phyloP scores from a whole-genome alignment of 92 coral and sea anemone genomes.

The Zoanthus sansibaricus region DNA sequence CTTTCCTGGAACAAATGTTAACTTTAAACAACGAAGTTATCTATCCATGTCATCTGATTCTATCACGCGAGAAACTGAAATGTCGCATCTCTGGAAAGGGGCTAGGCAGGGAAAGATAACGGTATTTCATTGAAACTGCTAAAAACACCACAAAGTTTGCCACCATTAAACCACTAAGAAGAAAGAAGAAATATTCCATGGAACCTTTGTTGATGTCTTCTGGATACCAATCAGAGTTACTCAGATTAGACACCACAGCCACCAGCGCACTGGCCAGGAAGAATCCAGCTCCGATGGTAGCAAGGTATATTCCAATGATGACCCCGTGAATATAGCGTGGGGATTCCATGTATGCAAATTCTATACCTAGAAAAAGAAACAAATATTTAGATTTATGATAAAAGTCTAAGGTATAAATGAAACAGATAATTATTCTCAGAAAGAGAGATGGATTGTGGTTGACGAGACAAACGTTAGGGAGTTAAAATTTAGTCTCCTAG shows the following conservation, averaged over 20 bases:
- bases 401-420: too few species aligned
- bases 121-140: conserved; percentile 51
- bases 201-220: conserved; percentile 61
- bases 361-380: conserved; percentile 39
- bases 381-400: too few species aligned
- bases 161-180: conserved; percentile 63
- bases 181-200: conserved; percentile 66
- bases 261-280: conserved; percentile 72
- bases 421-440: too few species aligned
- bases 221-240: conserved; percentile 63
- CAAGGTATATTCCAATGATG: conserved; percentile 60
- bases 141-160: conserved; percentile 58
- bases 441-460: too few species aligned
- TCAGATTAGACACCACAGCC: conserved; percentile 58
- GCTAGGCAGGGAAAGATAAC: conserved; percentile 20
- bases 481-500: too few species aligned
- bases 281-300: conserved; percentile 66
- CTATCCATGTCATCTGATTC: not conserved
- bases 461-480: too few species aligned
- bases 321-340: conserved; percentile 71
- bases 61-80: not conserved
- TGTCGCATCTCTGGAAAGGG: not conserved
- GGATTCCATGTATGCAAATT: conserved; percentile 71
- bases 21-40: not conserved
- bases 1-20: not conserved